These are phyloP conservation scores for Eupithecia inturbata DNA, from an alignment of 2,888 invertebrate genomes.

Conservation along the genomic window DNA sequence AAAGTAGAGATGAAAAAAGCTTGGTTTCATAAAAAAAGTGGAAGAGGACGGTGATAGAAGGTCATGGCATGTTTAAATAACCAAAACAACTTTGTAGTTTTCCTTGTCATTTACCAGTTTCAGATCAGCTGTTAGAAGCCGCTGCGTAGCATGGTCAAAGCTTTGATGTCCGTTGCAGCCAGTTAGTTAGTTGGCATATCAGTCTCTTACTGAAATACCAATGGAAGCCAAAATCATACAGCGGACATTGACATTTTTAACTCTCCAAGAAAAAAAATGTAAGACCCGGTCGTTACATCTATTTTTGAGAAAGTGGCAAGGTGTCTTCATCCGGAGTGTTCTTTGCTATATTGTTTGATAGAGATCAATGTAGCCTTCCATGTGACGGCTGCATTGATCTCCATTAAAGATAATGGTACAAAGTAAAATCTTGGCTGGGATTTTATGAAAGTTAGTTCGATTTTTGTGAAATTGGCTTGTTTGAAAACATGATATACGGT, in stretches of 20 bases:
- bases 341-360: background rate
- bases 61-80: background rate
- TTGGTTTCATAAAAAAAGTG: background rate
- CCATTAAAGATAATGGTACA: no score
- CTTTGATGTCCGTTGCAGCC: background rate
- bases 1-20: background rate
- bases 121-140: background rate
- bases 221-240: background rate
- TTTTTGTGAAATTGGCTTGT: no score
- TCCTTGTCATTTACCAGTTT: background rate
- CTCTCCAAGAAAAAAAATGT: no score
- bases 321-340: background rate
- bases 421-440: no score
- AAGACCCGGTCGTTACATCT: no score
- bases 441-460: no score
- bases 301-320: background rate
- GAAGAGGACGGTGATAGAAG: background rate
- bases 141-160: conserved; percentile 2
- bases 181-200: background rate
- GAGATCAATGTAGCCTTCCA: no score
- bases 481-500: no score
- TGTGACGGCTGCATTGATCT: no score
- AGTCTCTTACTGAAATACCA: background rate
- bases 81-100: background rate
- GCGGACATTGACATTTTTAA: background rate